A percentile compares a stretch with the other conserved stretches of the same genome.
Evolutionary conservation across 2,797 vertebrate genomes (phyloP).

Genomic region (Hypotaenidia okinawae): DNA sequence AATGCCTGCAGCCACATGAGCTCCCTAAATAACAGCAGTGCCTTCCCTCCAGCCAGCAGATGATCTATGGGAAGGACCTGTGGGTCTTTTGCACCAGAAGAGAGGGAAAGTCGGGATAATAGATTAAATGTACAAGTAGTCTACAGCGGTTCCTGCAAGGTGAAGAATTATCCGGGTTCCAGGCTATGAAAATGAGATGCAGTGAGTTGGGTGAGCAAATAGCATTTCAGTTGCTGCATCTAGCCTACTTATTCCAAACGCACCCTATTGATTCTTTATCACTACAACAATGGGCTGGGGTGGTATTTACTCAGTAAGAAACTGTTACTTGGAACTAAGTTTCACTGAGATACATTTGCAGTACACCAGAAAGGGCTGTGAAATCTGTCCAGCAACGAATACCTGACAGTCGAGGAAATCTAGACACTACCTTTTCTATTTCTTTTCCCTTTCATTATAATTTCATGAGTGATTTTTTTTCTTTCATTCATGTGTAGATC

Average conservation of each 20-base stretch:
- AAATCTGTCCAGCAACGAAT: not conserved
- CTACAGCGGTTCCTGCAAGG: not conserved
- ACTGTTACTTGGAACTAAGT: not conserved
- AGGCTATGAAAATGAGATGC: not conserved
- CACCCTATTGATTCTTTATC: not conserved
- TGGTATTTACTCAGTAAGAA: not conserved
- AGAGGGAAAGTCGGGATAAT: not conserved
- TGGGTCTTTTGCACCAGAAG: not conserved
- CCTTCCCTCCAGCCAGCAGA: not conserved
- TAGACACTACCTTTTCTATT: not conserved
- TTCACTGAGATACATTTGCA: not conserved
- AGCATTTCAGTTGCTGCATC: not conserved
- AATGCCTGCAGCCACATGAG: not conserved
- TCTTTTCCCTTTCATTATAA: not conserved
- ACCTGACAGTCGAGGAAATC: not conserved
- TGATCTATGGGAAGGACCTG: not conserved
- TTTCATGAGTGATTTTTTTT: not conserved
- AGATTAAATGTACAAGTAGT: not conserved
- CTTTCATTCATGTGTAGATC: not conserved
- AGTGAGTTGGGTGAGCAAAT: not conserved
- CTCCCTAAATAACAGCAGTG: not conserved
- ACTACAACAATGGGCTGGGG: not conserved
- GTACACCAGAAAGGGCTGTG: not conserved
- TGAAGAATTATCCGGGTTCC: not conserved
- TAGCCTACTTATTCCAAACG: not conserved